These are phyloP conservation scores for Lamellibrachia satsuma DNA, from an alignment of 2,888 invertebrate genomes.

Conservation along the genomic window DNA sequence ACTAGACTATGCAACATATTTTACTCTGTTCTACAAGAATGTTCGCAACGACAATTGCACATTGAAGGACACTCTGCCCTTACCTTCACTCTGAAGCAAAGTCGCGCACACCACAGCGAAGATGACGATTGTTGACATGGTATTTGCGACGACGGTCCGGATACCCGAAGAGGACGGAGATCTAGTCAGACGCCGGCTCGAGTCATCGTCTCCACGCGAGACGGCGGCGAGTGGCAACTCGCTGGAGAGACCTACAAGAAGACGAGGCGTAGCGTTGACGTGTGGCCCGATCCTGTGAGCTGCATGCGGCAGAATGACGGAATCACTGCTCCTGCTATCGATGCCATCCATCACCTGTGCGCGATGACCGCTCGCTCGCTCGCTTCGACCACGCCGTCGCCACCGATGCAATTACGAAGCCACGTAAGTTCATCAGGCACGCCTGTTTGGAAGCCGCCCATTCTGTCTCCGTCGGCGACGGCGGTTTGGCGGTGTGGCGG, in stretches of 20 bases:
- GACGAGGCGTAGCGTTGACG: neutral
- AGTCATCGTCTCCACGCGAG: neutral
- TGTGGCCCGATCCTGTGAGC: neutral
- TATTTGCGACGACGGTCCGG: neutral
- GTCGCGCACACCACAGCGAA: neutral
- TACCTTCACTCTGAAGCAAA: neutral
- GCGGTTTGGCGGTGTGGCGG: neutral
- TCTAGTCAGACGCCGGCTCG: neutral
- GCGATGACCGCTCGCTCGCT: neutral
- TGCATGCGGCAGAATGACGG: neutral
- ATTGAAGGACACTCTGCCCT: neutral
- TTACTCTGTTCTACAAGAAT: neutral
- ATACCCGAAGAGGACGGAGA: neutral
- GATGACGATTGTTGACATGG: neutral
- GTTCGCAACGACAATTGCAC: neutral
- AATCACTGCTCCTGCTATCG: neutral
- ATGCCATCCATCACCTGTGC: neutral
- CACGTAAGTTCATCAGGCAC: conserved; percentile 3
- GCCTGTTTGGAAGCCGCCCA: neutral
- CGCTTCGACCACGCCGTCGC: neutral
- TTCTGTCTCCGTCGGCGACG: neutral
- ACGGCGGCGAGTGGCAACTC: neutral
- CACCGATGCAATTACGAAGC: neutral
- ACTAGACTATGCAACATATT: neutral
- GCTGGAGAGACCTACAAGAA: no score